Base-by-base conservation (phyloP, 2,113 vertebrate genomes). In the Nymphicus hollandicus region DNA sequence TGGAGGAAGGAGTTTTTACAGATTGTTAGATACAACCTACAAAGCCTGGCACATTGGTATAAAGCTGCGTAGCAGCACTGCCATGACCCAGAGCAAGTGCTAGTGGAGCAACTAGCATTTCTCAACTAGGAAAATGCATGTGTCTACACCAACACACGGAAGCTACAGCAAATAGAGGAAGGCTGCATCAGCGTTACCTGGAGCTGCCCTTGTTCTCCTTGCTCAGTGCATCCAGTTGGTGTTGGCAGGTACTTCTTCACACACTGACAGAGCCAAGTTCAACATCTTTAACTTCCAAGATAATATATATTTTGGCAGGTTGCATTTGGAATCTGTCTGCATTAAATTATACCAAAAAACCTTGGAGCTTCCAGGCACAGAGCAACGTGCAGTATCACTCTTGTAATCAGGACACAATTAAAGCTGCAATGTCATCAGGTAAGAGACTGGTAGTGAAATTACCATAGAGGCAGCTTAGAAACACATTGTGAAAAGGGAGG, bases 91-190 rank as follows among this genome's bases (percentile, higher is more conserved):
- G n/a, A 88, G 47, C 49, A 70, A 0, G 1, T 60, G 28, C 29
- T 53, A 3, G 1, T 7, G 41, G 37, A 80, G 81, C 25, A 86
- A 63, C 14, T 23, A 58, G 55, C 55, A 58, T 14, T 58, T 58
- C 61, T 27, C 55, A 78, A 24, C 15, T 1, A 44, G 33, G 39
- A 84, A 85, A 44, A 76, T 0, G 5, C 27, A 37, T 1, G 0
- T 8, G 47, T 18, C 35, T 61, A 27, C 0, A 1, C 13, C 39
- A 63, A 7, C 0, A 0, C 12, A 20, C 0, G 0, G 44, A 58
- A 66, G 18, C 37, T 80, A 44, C 47, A 66, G 35, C 25, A 86
- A 68, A 73, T 4, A 25, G 3, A 12, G 31, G 50, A 39, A 71
- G 6, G 16, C 47, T 81, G 63, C 68, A 41, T 37, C 11, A 1